Conservation (phyloP, 92 coral and sea anemone genomes). For the Pocillopora meandrina region DNA sequence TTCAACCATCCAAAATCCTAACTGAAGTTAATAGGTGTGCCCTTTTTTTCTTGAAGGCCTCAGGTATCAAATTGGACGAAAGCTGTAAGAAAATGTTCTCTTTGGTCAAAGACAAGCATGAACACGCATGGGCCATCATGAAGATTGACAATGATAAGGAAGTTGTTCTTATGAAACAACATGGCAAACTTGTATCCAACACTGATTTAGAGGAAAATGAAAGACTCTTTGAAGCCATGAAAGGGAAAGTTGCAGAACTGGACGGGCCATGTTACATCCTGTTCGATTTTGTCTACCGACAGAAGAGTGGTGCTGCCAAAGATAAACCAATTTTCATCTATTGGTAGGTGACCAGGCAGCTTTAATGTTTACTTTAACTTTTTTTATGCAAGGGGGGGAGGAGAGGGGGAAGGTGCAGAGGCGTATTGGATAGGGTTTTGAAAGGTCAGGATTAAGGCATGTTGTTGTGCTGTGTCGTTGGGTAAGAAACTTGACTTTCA, state of each 20-base stretch:
- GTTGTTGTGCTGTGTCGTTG: no score
- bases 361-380: neutral
- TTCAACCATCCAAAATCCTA: no score
- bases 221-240: conserved; percentile 6
- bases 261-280: conserved; percentile 26
- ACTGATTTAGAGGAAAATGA: neutral
- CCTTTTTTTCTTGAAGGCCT: neutral
- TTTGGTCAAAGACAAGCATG: conserved; percentile 6
- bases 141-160: neutral
- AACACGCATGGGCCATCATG: conserved; percentile 27
- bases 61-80: neutral
- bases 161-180: neutral
- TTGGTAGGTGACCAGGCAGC: conserved; percentile 21
- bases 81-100: conserved; percentile 12
- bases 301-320: neutral
- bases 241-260: neutral
- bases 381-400: neutral
- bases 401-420: no score
- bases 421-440: no score
- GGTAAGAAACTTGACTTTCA: no score
- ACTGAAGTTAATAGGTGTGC: no score
- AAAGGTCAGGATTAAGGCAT: no score
- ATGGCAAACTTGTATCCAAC: neutral
- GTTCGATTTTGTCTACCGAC: conserved; percentile 2
- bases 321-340: conserved; percentile 12